Evolutionary conservation across 2,113 vertebrate genomes (phyloP).

Genomic region (Arenaria interpres): DNA sequence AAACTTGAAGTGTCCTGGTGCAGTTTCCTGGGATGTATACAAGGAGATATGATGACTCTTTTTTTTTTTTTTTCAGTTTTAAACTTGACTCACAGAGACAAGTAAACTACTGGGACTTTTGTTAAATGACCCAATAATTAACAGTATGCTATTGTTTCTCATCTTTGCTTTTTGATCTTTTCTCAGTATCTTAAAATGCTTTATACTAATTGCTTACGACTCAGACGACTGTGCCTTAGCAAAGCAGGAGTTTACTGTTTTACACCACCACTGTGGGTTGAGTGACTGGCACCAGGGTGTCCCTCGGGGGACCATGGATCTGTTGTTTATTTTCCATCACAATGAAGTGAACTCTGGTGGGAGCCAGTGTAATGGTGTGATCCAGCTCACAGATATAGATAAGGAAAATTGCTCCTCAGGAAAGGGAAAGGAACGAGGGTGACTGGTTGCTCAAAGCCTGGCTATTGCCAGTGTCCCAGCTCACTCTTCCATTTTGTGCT

Average conservation of each 20-base stretch:
- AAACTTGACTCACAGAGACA: conserved; percentile 12
- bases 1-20: conserved; percentile 27
- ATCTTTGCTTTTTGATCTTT: conserved; percentile 41
- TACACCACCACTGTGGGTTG: background rate
- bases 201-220: background rate
- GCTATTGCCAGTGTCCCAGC: accelerated
- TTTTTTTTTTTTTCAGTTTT: background rate
- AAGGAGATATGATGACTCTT: background rate
- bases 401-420: background rate
- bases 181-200: conserved; percentile 8
- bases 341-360: background rate
- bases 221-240: background rate
- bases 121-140: conserved; percentile 19
- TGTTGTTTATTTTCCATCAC: background rate
- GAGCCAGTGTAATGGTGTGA: background rate
- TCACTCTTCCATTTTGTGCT: background rate
- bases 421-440: background rate
- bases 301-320: background rate
- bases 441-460: background rate
- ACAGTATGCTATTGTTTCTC: conserved; percentile 37
- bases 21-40: background rate
- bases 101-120: background rate
- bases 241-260: conserved; percentile 29
- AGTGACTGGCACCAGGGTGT: background rate
- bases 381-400: background rate